Base-by-base conservation (phyloP, 2,797 vertebrate genomes). In the Characodon lateralis region DNA sequence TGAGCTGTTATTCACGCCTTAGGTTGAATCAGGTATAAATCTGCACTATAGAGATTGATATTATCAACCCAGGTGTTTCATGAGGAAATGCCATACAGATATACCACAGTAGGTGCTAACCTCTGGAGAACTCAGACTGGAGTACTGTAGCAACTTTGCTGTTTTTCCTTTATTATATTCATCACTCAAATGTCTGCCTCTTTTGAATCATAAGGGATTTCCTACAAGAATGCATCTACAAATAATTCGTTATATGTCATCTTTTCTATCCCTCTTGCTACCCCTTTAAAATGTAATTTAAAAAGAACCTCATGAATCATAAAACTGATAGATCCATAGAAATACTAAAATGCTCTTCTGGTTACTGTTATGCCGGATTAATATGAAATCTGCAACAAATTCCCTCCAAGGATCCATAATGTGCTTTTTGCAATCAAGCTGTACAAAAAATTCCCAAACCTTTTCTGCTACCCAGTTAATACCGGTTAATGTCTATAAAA, bases 41-140 rank as follows among this genome's bases (percentile, higher is more conserved):
- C 31, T 78, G 14, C 6, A 46, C 31, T 48, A 39, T 2, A 65
- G 31, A 28, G n/a, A 28, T n/a, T 71, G 51, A 35, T 59, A 14
- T 35, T 61, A 24, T 70, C 0, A 53, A 9, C 66, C 61, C 43
- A 26, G 24, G 35, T 70, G 26, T 41, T 84, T 80, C 63, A 72
- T 35, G 1, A 31, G 22, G 41, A 71, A 82, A 79, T 76, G 65
- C 10, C 13, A 20, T 51, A 7, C 28, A 26, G 51, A 71, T 79
- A 79, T 72, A 65, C 10, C 13, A 22, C 58, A 76, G 74, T 74
- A 74, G 72, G 50, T 71, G 55, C 71, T 63, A 46, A 43, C 5
- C 74, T 48, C 53, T 55, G 0, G 41, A 74, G 73, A 72, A 24
- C 18, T 59, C 35, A 51, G 50, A 71, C 20, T 28, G 59, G 63